Evolutionary conservation across 1,140 invertebrate species (phyloP).

Genomic region (Drosophila pallidifrons): DNA sequence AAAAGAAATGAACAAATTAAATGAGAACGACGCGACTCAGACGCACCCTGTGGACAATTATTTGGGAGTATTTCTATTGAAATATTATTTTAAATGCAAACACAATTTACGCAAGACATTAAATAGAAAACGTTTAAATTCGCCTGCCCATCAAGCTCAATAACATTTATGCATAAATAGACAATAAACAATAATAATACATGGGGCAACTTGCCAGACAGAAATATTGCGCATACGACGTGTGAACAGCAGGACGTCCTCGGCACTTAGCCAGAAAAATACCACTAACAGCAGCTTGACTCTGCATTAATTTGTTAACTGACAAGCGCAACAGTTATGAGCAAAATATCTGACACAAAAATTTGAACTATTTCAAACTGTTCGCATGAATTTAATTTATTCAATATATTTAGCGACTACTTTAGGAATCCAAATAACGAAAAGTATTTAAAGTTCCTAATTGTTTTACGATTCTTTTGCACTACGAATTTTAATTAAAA

Average conservation of each 20-base stretch:
- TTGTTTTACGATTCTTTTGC: too few relatives aligned
- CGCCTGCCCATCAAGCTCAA: neutral
- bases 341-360: conserved; percentile 35
- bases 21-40: conserved; percentile 9
- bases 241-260: conserved; percentile 15
- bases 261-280: conserved; percentile 7
- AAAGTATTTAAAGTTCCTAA: too few relatives aligned
- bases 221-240: conserved; percentile 35
- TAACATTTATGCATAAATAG: neutral
- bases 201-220: neutral
- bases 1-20: neutral
- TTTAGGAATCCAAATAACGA: too few relatives aligned
- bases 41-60: neutral
- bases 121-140: neutral
- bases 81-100: neutral
- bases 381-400: neutral
- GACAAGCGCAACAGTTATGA: conserved; percentile 69
- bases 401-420: too few relatives aligned
- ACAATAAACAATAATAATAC: conserved; percentile 1
- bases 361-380: neutral
- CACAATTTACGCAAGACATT: neutral
- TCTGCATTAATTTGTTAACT: conserved; percentile 41
- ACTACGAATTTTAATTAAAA: too few relatives aligned
- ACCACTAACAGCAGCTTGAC: neutral
- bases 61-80: neutral